Evolutionary conservation across 2,888 invertebrate genomes (phyloP).

Genomic region (Argyresthia albistria): DNA sequence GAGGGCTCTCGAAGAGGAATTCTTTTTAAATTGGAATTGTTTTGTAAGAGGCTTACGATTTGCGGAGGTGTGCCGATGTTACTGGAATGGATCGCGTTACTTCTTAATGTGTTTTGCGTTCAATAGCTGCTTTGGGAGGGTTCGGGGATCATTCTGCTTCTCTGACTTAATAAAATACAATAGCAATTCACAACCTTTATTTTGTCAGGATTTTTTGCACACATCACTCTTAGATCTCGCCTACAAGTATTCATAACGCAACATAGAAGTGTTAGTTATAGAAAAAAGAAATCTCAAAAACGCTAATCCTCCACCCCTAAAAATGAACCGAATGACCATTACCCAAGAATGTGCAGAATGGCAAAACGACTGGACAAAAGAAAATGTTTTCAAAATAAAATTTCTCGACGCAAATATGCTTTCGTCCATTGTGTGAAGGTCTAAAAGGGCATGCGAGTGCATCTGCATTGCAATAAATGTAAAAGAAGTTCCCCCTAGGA

Average conservation of each 20-base stretch:
- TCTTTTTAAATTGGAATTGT: conserved; percentile 74
- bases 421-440: not conserved
- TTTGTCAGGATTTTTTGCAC: no score
- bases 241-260: no score
- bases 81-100: conserved; percentile 43
- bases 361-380: not conserved
- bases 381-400: not conserved
- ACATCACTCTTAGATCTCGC: no score
- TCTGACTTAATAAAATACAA: no score
- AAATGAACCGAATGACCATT: no score
- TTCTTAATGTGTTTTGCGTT: conserved; percentile 41
- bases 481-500: not conserved
- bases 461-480: conserved; percentile 1
- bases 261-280: no score
- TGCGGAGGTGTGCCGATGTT: conserved; percentile 57
- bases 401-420: not conserved
- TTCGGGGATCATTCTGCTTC: no score
- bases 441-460: not conserved
- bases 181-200: no score
- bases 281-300: no score
- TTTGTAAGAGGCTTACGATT: conserved; percentile 73
- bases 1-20: conserved; percentile 64
- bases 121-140: conserved; percentile 10
- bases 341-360: no score
- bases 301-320: no score